phyloP scores from a whole-genome alignment of 2,888 invertebrate species.

The Andrena praecox region DNA sequence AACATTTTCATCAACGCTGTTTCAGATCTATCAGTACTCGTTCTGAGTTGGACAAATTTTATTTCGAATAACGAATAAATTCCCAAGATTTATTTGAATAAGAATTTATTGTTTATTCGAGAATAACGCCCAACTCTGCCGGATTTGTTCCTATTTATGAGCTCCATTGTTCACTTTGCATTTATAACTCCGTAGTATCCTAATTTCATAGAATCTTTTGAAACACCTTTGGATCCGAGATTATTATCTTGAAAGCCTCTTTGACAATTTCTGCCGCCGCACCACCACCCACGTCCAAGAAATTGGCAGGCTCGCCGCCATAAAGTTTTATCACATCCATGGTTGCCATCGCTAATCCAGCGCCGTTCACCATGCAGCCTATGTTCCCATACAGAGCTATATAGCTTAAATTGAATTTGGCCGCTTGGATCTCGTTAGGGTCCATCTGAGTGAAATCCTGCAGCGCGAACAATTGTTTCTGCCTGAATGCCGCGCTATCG shows the following conservation, averaged over 20 bases:
- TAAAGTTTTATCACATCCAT: constrained; percentile 88
- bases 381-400: constrained; percentile 87
- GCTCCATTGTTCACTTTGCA: no score
- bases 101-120: no score
- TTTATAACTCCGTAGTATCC: no score
- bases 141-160: no score
- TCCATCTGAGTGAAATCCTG: constrained; percentile 87
- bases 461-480: constrained; percentile 85
- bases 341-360: constrained; percentile 88
- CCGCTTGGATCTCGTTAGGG: constrained; percentile 86
- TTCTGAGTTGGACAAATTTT: not conserved
- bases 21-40: not conserved
- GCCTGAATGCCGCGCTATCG: constrained; percentile 87
- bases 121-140: no score
- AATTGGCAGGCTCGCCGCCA: constrained; percentile 88
- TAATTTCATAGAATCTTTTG: not conserved
- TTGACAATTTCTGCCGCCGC: constrained; percentile 86
- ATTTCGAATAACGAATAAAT: no score
- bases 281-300: constrained; percentile 88
- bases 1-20: not conserved
- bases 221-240: constrained; percentile 86
- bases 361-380: constrained; percentile 88
- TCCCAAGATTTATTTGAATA: no score
- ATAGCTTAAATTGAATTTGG: constrained; percentile 86
- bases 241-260: constrained; percentile 87